phyloP scores from a whole-genome alignment of 2,113 vertebrate species.

The Lepus americanus region DNA sequence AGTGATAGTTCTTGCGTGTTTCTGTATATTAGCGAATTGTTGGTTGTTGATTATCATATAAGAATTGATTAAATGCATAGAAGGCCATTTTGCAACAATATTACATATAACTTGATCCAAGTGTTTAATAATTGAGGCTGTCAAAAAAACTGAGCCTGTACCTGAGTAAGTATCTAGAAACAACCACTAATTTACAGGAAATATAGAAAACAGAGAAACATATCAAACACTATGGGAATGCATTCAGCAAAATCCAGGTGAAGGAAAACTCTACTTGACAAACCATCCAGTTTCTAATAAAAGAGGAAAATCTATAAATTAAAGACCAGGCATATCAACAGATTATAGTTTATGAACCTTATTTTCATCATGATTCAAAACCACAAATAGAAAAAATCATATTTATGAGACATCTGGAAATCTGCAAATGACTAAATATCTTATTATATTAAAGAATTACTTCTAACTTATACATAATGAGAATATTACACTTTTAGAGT shows the following conservation, averaged over 20 bases:
- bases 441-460: conserved; percentile 43
- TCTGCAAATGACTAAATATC: neutral
- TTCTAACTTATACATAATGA: neutral
- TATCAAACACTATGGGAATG: neutral
- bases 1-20: conserved; percentile 88
- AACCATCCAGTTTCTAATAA: conserved; percentile 48
- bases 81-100: conserved; percentile 88
- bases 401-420: neutral
- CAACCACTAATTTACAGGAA: conserved; percentile 5
- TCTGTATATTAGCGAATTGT: conserved; percentile 87
- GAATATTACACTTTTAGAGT: neutral
- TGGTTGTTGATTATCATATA: conserved; percentile 87
- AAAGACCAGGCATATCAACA: neutral
- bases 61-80: conserved; percentile 87
- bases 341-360: neutral
- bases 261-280: neutral
- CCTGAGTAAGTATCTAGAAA: neutral
- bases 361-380: conserved; percentile 16
- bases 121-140: conserved; percentile 87
- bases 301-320: neutral
- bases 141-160: conserved; percentile 72
- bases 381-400: neutral
- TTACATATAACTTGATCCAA: conserved; percentile 87
- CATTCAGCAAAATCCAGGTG: neutral
- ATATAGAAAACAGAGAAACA: conserved; percentile 15